Conservation (phyloP, 1,140 invertebrate species). For the Steinernema feltiae region DNA sequence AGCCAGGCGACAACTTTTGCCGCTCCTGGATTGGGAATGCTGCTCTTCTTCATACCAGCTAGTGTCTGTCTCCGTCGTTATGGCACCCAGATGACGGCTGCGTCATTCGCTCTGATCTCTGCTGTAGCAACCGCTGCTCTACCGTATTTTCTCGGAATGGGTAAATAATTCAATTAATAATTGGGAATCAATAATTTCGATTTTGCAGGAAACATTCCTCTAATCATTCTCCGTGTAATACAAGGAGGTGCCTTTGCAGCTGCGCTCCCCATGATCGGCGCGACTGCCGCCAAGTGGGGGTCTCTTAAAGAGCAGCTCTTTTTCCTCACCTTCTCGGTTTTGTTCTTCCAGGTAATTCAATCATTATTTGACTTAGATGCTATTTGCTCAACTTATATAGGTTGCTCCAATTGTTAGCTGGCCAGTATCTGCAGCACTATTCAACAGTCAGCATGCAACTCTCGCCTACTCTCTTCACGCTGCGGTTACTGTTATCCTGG, state of each 20-base stretch:
- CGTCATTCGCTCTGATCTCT: slow-evolving; percentile 14
- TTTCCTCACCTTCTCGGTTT: slow-evolving; percentile 24
- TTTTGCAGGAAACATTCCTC: slow-evolving; percentile 7
- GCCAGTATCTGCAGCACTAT: slow-evolving; percentile 18
- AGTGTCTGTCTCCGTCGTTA: slow-evolving; percentile 8
- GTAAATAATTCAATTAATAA: slow-evolving; percentile 13
- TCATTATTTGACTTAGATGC: neutral
- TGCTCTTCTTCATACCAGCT: neutral
- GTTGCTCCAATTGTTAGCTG: slow-evolving; percentile 23
- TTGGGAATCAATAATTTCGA: neutral
- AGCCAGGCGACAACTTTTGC: slow-evolving; percentile 13
- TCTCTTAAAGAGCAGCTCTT: slow-evolving; percentile 27
- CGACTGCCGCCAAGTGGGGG: slow-evolving; percentile 20
- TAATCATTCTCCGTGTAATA: slow-evolving; percentile 18
- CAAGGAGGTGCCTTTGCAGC: slow-evolving; percentile 24
- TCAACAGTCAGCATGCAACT: slow-evolving; percentile 14
- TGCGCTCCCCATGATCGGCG: slow-evolving; percentile 22
- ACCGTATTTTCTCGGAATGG: slow-evolving; percentile 9
- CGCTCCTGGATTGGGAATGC: slow-evolving; percentile 28
- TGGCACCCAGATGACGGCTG: slow-evolving; percentile 19
- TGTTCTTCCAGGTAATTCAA: slow-evolving; percentile 24
- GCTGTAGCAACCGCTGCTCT: neutral
- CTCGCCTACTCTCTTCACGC: slow-evolving; percentile 18
- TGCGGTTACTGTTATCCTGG: slow-evolving; percentile 13
- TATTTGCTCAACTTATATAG: slow-evolving; percentile 17